Evolutionary conservation across 2,888 invertebrate genomes (phyloP).

Genomic region (Deroplatys truncata): DNA sequence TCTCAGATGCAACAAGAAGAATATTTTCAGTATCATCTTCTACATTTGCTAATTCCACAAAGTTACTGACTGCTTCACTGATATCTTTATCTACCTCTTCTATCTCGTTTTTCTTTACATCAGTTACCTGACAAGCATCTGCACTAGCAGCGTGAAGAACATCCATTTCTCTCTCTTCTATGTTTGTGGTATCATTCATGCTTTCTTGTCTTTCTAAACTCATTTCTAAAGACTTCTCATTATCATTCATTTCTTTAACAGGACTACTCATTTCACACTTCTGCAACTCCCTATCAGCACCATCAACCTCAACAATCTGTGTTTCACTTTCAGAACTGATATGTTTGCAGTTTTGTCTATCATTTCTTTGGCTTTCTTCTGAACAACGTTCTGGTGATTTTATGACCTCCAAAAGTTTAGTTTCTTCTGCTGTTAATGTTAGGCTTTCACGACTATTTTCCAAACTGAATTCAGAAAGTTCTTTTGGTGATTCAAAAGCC

Average conservation of each 20-base stretch:
- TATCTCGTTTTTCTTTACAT: not conserved
- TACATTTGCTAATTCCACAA: not conserved
- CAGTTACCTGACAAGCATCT: not conserved
- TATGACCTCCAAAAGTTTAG: not conserved
- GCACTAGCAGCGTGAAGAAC: not conserved
- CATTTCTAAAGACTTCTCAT: not conserved
- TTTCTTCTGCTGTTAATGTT: not conserved
- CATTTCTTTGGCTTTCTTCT: not conserved
- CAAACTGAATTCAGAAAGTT: not conserved
- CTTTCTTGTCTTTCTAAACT: not conserved
- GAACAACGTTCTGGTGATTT: not conserved
- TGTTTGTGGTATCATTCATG: not conserved
- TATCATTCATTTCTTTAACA: not conserved
- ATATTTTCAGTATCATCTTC: not conserved
- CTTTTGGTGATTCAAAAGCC: not conserved
- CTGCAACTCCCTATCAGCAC: not conserved
- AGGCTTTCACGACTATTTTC: not conserved
- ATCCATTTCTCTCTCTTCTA: not conserved
- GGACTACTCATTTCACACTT: too few relatives aligned
- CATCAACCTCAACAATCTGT: not conserved
- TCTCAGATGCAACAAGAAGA: not conserved
- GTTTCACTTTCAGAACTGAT: not conserved
- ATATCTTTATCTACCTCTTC: not conserved
- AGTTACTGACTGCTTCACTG: not conserved
- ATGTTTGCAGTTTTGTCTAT: not conserved